Percentiles rank a stretch among this genome's conserved stretches.
Evolutionary conservation across 64 coral and sea anemone genomes (phyloP).

Genomic region (Montipora efflorescens): DNA sequence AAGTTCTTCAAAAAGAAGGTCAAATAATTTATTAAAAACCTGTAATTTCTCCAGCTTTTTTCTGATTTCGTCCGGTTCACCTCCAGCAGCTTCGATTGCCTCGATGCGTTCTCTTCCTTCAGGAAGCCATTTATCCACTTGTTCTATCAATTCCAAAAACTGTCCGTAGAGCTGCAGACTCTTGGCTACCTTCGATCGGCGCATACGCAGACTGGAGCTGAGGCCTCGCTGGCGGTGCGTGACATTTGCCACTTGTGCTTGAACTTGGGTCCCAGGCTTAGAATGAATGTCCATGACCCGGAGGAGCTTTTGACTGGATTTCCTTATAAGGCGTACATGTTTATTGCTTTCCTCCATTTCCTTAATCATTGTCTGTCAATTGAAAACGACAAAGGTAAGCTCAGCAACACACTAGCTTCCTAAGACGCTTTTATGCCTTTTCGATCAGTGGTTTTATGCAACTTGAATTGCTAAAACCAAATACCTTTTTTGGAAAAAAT

Average conservation of each 20-base stretch:
- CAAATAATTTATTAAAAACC: conserved; percentile 22
- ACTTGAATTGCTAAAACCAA: too few relatives aligned
- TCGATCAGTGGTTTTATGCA: background rate
- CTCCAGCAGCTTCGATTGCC: conserved; percentile 14
- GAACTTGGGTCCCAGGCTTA: conserved; percentile 82
- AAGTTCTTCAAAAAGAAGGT: too few relatives aligned
- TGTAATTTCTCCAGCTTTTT: conserved; percentile 71
- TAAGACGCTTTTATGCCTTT: background rate
- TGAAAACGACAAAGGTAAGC: background rate
- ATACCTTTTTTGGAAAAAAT: too few relatives aligned
- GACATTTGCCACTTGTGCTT: conserved; percentile 89
- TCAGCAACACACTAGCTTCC: background rate
- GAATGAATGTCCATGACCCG: conserved; percentile 96
- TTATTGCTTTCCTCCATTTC: conserved; percentile 83
- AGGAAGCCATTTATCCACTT: conserved; percentile 83
- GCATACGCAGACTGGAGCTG: conserved; percentile 73
- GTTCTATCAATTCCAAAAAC: conserved; percentile 76
- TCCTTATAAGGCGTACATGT: conserved; percentile 84
- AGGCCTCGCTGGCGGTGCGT: conserved; percentile 77
- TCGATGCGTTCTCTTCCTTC: conserved; percentile 60
- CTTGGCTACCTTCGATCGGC: conserved; percentile 71
- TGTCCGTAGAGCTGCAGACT: conserved; percentile 79
- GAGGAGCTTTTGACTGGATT: conserved; percentile 77
- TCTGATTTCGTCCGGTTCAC: conserved; percentile 83
- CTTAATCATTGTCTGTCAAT: conserved; percentile 76